These are phyloP conservation scores for Sphyrna mokarran DNA, from an alignment of 2,113 vertebrate species.

Conservation along the genomic window DNA sequence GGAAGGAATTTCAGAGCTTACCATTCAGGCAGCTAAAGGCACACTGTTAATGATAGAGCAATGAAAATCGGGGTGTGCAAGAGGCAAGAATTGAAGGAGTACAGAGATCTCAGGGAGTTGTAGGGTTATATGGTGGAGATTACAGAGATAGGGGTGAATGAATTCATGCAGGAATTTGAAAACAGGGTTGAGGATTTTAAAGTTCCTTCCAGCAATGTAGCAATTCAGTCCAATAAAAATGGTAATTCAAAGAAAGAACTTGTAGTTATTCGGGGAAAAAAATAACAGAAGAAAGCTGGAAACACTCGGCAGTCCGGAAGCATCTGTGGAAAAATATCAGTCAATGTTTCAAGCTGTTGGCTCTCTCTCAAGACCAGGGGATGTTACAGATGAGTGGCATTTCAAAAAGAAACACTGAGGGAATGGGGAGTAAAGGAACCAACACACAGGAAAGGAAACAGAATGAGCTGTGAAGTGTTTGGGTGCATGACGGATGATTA, in stretches of 20 bases:
- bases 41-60: background rate
- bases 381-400: background rate
- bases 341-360: background rate
- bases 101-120: background rate
- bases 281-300: slow-evolving; percentile 9
- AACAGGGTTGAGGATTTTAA: background rate
- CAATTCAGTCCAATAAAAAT: background rate
- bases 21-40: background rate
- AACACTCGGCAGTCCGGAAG: background rate
- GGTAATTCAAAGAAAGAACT: background rate
- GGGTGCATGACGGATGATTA: background rate
- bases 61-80: background rate
- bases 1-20: background rate
- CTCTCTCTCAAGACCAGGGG: background rate
- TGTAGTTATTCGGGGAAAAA: background rate
- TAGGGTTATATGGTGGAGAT: background rate
- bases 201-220: background rate
- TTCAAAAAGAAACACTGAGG: background rate
- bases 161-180: background rate
- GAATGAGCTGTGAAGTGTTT: background rate
- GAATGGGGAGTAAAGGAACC: background rate
- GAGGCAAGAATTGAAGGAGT: background rate
- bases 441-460: background rate
- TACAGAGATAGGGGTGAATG: background rate
- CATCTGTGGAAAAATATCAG: background rate